phyloP scores from a whole-genome alignment of 2,888 invertebrate species.

The Mythimna albipuncta region DNA sequence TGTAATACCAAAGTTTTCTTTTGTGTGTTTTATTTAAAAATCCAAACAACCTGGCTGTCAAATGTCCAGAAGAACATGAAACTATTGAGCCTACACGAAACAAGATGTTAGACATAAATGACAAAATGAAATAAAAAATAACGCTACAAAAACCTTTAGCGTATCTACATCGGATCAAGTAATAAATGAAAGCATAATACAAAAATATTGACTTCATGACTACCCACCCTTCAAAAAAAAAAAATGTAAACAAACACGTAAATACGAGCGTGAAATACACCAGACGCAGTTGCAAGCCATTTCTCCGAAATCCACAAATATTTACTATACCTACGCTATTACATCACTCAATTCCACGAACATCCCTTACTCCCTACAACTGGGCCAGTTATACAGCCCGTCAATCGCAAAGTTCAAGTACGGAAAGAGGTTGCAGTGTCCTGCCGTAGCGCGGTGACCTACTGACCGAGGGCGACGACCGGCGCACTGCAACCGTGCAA shows the following conservation, averaged over 20 bases:
- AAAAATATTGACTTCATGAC: not conserved
- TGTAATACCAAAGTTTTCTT: too few species aligned
- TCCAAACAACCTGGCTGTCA: too few species aligned
- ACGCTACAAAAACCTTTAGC: not conserved
- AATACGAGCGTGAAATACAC: conserved; percentile 17
- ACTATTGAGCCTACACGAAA: too few species aligned
- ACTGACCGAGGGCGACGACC: conserved; percentile 87
- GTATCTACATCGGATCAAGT: too few species aligned
- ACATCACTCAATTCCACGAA: conserved; percentile 40
- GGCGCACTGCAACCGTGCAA: conserved; percentile 73
- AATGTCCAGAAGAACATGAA: too few species aligned
- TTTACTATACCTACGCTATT: conserved; percentile 33
- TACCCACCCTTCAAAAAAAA: not conserved
- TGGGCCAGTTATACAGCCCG: conserved; percentile 46
- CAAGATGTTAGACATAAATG: not conserved
- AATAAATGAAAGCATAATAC: not conserved
- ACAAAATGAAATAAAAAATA: not conserved
- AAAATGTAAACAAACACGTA: conserved; percentile 14
- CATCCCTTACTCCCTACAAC: conserved; percentile 49
- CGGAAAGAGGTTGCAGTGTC: conserved; percentile 70
- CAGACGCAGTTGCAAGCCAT: conserved; percentile 29
- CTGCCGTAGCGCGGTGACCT: conserved; percentile 80
- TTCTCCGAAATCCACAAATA: conserved; percentile 30
- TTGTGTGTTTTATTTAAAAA: too few species aligned
- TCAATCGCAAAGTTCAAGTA: conserved; percentile 83